Percentiles rank a stretch among this genome's conserved stretches.
Conservation (phyloP, 1,140 invertebrate species). For the Heliothis subflexa region DNA sequence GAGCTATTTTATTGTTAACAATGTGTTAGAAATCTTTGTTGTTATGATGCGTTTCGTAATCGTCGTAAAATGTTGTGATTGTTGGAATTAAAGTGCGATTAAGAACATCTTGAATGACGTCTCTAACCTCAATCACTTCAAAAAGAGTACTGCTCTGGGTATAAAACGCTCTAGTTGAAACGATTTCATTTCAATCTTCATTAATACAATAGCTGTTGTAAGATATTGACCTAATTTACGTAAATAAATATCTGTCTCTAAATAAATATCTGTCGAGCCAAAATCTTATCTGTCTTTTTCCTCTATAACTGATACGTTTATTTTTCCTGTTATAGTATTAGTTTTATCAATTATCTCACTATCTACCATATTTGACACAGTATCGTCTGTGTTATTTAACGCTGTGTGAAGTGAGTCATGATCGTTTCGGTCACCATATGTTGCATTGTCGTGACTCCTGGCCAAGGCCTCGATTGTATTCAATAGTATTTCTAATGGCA, state of each 20-base stretch:
- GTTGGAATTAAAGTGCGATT: constrained; percentile 38
- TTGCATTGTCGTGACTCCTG: constrained; percentile 57
- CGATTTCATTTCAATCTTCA: not conserved
- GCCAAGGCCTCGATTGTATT: constrained; percentile 48
- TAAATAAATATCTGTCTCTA: not conserved
- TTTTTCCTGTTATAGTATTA: constrained; percentile 7
- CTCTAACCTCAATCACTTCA: constrained; percentile 2
- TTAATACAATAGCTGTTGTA: not conserved
- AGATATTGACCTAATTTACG: not conserved
- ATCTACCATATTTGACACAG: constrained; percentile 35
- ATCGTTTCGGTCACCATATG: constrained; percentile 61
- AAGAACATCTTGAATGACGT: constrained; percentile 21
- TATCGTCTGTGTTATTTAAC: constrained; percentile 32
- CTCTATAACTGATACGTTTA: not conserved
- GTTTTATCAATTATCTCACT: constrained; percentile 24
- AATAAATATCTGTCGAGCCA: not conserved
- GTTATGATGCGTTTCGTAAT: constrained; percentile 31
- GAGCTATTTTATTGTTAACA: constrained; percentile 25
- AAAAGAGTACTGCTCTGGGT: not conserved
- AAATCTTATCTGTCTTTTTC: not conserved
- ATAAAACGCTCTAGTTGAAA: not conserved
- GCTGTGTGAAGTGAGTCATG: constrained; percentile 58
- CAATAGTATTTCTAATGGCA: constrained; percentile 32
- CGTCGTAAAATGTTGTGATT: constrained; percentile 33
- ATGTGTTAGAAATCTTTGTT: constrained; percentile 29